Conservation (phyloP, 2,113 vertebrate species). For the Piprites chloris region DNA sequence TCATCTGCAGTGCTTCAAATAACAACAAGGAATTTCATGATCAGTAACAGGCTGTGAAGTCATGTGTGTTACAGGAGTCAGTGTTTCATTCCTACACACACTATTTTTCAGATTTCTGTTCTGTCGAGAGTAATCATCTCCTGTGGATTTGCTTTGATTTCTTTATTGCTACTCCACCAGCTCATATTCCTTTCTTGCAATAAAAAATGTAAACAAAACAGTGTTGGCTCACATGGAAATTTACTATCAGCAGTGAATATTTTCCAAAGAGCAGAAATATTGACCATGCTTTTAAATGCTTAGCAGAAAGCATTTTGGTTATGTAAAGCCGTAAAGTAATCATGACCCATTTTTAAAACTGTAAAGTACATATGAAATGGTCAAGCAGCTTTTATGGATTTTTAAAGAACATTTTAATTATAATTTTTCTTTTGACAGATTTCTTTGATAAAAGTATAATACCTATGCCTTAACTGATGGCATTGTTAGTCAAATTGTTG, state of each 20-base stretch:
- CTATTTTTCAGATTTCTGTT: background rate
- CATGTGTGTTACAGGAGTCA: background rate
- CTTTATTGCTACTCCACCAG: background rate
- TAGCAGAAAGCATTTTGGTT: background rate
- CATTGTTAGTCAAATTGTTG: slow-evolving; percentile 48
- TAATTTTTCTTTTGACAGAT: background rate
- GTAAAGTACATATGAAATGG: background rate
- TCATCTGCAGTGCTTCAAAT: background rate
- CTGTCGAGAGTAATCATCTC: background rate
- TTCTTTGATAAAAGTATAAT: background rate
- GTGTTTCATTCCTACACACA: background rate
- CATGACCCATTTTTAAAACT: background rate
- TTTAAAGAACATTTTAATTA: slow-evolving; percentile 22
- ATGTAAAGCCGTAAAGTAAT: background rate
- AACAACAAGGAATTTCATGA: background rate
- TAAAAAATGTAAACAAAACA: background rate
- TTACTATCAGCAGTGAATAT: background rate
- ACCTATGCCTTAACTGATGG: background rate
- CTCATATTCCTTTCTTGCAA: background rate
- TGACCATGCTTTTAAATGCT: background rate
- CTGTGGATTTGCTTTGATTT: background rate
- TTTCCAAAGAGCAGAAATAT: background rate
- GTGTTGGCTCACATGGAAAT: background rate
- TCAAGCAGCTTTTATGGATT: background rate
- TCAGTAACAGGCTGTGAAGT: background rate